Evolutionary conservation across 2,113 vertebrate genomes (phyloP), one percentile per base, ranked within the genome.

Genomic region (Lepus timidus): DNA sequence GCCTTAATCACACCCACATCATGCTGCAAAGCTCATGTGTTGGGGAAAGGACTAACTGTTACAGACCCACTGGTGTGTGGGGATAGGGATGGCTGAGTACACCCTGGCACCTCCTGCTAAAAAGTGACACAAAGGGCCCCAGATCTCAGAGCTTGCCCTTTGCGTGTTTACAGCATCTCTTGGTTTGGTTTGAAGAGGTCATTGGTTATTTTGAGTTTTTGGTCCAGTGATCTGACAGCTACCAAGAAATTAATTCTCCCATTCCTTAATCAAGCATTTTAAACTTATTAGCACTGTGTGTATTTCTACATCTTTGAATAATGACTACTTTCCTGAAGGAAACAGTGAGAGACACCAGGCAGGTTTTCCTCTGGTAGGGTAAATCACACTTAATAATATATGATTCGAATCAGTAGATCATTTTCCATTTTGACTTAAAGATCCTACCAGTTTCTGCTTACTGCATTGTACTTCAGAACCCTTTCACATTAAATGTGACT

Each of bases 1-100:
- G 96, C 97, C 96, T 94, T 96, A 97, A 96, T 97, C 98, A 97
- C 89, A 97, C 96, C 98, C 97, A 97, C 96, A 44, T 44, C 95
- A 55, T 96, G 97, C 98, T 85, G 97, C 98, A 97, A 31, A 67
- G 95, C 98, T 96, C 96, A 98, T 91, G 87, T 97, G 82, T 14
- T 2, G 71, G 17, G 97, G 97, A 91, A 98, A 96, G 96, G 94
- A 96, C 58, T 58, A 70, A 9, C 1, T 22, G 58, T 73, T 75
- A 96, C 88, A 97, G 96, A 88, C 94, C 96, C 68, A 1, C 25
- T 93, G 88, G 61, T 0, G 88, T 92, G 95, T 9, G 61, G 79
- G 78, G 96, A 73, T 6, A 85, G 92, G n/a, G 5, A 4, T 39
- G 82, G 86, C 74, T 71, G 85, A 78, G 33, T 0, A 64, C 81